Evolutionary conservation across 2,113 vertebrate species (phyloP).

Genomic region (Elaphurus davidianus): DNA sequence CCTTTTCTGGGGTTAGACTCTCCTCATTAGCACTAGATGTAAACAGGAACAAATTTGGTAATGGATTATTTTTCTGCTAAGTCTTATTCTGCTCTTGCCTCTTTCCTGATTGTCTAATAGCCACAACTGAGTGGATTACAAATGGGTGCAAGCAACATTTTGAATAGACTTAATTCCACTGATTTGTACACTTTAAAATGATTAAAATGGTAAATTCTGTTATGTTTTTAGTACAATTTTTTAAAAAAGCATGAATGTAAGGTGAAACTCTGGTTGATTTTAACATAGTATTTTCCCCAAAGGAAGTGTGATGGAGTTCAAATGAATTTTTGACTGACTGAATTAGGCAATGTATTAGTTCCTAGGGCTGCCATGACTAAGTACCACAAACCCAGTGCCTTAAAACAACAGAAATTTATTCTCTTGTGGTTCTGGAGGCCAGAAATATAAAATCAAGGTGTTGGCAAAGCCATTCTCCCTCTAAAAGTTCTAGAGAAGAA

Average conservation of each 20-base stretch:
- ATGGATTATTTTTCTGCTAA: not conserved
- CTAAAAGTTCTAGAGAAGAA: not conserved
- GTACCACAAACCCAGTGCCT: not conserved
- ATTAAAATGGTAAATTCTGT: not conserved
- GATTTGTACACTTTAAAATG: not conserved
- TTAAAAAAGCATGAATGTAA: not conserved
- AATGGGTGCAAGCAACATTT: not conserved
- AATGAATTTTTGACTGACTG: not conserved
- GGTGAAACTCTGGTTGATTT: not conserved
- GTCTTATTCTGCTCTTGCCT: not conserved
- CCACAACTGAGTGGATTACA: slow-evolving; percentile 17
- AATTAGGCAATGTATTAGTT: not conserved
- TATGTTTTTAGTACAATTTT: not conserved
- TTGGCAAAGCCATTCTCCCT: not conserved
- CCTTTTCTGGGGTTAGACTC: not conserved
- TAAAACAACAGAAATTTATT: not conserved
- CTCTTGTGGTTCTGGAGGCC: not conserved
- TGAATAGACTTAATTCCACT: not conserved
- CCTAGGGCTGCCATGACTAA: not conserved
- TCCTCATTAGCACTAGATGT: not conserved
- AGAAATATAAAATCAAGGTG: not conserved
- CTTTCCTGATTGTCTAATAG: not conserved
- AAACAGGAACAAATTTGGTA: not conserved
- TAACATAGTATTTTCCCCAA: not conserved
- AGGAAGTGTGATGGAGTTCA: not conserved